Evolutionary conservation across 2,797 vertebrate species (phyloP).

Genomic region (Sitta carolinensis): DNA sequence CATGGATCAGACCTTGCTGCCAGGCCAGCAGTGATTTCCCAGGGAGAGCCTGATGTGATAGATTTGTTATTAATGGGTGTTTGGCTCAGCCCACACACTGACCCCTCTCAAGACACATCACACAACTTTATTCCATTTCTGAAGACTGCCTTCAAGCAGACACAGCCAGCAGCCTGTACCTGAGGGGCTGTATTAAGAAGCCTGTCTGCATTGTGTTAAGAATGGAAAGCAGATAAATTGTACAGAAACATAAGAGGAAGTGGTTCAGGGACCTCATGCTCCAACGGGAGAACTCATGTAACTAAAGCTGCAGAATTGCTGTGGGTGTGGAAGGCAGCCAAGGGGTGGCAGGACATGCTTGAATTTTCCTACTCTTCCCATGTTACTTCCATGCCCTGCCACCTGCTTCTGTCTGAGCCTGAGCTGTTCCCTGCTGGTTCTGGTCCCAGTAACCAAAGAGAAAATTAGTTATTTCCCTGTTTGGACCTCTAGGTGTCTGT

Average conservation of each 20-base stretch:
- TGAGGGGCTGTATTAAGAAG: not conserved
- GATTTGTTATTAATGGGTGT: not conserved
- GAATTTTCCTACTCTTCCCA: not conserved
- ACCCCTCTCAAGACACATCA: not conserved
- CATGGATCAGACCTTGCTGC: not conserved
- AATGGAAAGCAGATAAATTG: not conserved
- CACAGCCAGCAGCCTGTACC: not conserved
- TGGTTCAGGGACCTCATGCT: not conserved
- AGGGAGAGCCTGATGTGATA: not conserved
- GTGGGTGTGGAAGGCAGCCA: not conserved
- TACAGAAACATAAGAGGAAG: not conserved
- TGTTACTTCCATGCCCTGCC: not conserved
- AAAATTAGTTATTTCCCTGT: fast-evolving
- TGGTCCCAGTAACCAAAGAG: not conserved
- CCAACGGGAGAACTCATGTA: not conserved
- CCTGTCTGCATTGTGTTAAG: not conserved
- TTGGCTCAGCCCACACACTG: not conserved
- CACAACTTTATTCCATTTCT: not conserved
- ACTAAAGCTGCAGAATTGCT: not conserved
- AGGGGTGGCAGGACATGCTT: not conserved
- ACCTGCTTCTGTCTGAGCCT: not conserved
- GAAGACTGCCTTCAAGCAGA: not conserved
- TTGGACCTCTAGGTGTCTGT: not conserved
- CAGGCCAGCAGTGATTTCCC: not conserved
- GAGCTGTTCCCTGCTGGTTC: not conserved